Evolutionary conservation across 2,888 invertebrate genomes (phyloP), one percentile per base, ranked within the genome.

Genomic region (Stenurella melanura): DNA sequence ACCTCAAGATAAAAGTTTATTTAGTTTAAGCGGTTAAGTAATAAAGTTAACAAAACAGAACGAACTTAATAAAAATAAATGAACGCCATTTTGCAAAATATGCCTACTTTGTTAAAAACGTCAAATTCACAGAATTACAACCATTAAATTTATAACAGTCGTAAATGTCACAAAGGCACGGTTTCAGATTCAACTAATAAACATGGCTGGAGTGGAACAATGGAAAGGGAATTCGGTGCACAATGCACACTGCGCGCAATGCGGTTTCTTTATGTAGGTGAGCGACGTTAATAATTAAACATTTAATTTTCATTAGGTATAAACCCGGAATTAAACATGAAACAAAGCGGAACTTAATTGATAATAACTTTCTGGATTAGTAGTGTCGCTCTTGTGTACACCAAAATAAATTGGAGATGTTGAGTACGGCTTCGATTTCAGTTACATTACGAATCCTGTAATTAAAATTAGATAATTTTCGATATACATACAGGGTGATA

Each of bases 221-320:
- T 64, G 34, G 18, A 56, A 56, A 68, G 67, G 56, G 54, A 68
- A 68, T 68, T 56, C 21, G 17, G 17, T 68, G 66, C 66, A 68
- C 56, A 56, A 26, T 69, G 57, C 69, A 69, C 30, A 56, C 19
- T 34, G 34, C 30, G 18, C 26, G 57, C 30, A 57, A 38, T 69
- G 69, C 58, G 69, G 69, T 69, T 57, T 58, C 30, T 69, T 56
- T 69, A 57, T 58, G 30, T 69, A 57, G 69, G 69, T 38, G 34
- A 58, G 30, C 34, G 2, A 58, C 38, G 57, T 57, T 69, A 69
- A 69, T 69, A 34, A 26, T 57, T 69, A 69, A 69, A 69, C 18
- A 38, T 69, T 69, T 69, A 69, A 69, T 69, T 69, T 69, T 57
- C 26, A 34, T 34, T 69, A 12, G n/a, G n/a, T 26, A 42, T 9